A percentile compares a stretch with the other conserved stretches of the same genome.
Evolutionary conservation across 2,113 vertebrate species (phyloP).

Genomic region (Hippotragus niger): DNA sequence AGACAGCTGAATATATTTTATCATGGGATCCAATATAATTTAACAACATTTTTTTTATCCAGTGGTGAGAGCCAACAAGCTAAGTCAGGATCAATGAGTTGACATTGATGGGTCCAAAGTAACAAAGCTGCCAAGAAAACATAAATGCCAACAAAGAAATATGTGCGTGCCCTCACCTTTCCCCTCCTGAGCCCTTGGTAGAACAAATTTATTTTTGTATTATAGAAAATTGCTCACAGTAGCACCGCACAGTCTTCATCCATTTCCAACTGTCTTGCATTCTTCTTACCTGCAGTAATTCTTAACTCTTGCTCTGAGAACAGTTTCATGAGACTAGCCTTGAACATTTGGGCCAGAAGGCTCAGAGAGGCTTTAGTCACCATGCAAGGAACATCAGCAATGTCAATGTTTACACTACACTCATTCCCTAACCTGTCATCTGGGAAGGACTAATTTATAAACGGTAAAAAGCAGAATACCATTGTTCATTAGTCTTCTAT

Average conservation of each 20-base stretch:
- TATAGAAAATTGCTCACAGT: constrained; percentile 36
- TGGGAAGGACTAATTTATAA: neutral
- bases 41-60: neutral
- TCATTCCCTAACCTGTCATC: neutral
- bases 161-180: constrained; percentile 19
- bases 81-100: constrained; percentile 52
- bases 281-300: constrained; percentile 24
- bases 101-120: constrained; percentile 38
- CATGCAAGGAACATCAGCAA: neutral
- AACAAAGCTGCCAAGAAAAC: constrained; percentile 54
- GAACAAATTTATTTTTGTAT: constrained; percentile 52
- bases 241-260: neutral
- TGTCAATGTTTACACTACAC: neutral
- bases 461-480: neutral
- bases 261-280: neutral
- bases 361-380: neutral
- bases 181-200: constrained; percentile 1
- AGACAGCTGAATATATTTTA: constrained; percentile 16
- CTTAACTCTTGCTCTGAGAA: neutral
- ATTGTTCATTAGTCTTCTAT: neutral
- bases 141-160: constrained; percentile 48
- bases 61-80: neutral
- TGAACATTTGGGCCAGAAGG: neutral
- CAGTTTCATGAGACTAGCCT: neutral
- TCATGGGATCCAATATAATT: neutral